These are phyloP conservation scores for Aphelinus atriplicis DNA, from an alignment of 1,140 invertebrate genomes.

Conservation along the genomic window DNA sequence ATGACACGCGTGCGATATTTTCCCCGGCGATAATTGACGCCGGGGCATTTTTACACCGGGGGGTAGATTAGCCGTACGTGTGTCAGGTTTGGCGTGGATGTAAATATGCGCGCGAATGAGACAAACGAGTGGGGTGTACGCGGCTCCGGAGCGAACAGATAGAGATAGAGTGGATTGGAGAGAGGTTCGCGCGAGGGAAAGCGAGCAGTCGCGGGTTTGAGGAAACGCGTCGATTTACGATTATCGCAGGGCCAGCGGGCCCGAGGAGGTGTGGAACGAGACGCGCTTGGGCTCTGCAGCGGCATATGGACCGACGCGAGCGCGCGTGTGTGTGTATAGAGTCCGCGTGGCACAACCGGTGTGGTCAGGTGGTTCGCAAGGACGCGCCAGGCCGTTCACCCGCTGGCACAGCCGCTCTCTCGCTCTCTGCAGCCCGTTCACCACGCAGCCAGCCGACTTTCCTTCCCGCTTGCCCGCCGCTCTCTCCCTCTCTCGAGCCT, in stretches of 20 bases:
- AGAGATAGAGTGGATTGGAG: neutral
- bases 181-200: neutral
- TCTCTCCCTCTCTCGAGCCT: too few species aligned
- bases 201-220: neutral
- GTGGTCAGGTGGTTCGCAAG: slow-evolving; percentile 68
- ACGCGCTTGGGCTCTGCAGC: neutral
- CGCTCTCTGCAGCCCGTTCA: slow-evolving; percentile 26
- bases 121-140: too few species aligned
- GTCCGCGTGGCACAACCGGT: slow-evolving; percentile 61
- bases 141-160: too few species aligned
- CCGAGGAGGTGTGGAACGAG: neutral
- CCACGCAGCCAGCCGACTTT: too few species aligned
- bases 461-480: too few species aligned
- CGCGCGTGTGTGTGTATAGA: slow-evolving; percentile 56
- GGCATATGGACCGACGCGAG: neutral
- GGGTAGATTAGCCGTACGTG: slow-evolving; percentile 18
- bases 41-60: slow-evolving; percentile 26
- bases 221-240: neutral
- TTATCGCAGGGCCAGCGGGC: too few species aligned
- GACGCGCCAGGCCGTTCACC: slow-evolving; percentile 67
- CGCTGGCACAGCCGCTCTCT: slow-evolving; percentile 53
- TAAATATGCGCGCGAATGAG: too few species aligned
- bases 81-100: too few species aligned
- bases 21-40: slow-evolving; percentile 22
- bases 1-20: slow-evolving; percentile 16